Evolutionary conservation across 2,113 vertebrate genomes (phyloP).

Genomic region (Ameiurus melas): DNA sequence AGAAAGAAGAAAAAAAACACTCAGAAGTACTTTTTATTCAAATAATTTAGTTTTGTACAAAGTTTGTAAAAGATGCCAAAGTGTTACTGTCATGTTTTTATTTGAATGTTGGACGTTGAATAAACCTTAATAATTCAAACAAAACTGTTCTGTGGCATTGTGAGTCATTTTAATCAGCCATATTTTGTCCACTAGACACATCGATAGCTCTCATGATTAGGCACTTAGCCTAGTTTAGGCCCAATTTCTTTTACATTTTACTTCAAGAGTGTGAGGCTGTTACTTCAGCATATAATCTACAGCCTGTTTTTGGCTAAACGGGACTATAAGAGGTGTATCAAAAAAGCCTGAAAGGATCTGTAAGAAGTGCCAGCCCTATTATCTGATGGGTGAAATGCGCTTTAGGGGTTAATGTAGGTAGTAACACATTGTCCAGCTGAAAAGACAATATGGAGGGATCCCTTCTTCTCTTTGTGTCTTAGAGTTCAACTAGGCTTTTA

Average conservation of each 20-base stretch:
- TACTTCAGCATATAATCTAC: constrained; percentile 58
- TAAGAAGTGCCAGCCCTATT: constrained; percentile 78
- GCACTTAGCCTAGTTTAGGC: not conserved
- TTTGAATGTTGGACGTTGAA: constrained; percentile 56
- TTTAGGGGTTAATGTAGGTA: constrained; percentile 83
- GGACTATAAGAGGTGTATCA: constrained; percentile 51
- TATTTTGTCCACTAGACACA: not conserved
- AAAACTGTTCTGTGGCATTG: not conserved
- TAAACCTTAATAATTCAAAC: constrained; percentile 60
- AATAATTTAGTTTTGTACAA: constrained; percentile 87
- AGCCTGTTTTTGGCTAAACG: constrained; percentile 50
- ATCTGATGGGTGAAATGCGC: constrained; percentile 81
- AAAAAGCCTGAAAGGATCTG: constrained; percentile 83
- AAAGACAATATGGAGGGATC: constrained; percentile 81
- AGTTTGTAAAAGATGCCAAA: constrained; percentile 83
- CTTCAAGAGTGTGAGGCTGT: not conserved
- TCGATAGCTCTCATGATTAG: not conserved
- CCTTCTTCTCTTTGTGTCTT: constrained; percentile 77
- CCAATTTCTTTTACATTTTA: not conserved
- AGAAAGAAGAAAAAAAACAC: constrained; percentile 70
- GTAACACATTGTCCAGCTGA: constrained; percentile 78
- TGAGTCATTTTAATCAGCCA: not conserved
- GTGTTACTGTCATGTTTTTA: constrained; percentile 69
- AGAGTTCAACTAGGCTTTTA: constrained; percentile 73
- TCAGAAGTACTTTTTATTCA: constrained; percentile 76